Evolutionary conservation across 2,888 invertebrate species (phyloP).

Genomic region (Cordylochernes scorpioides): DNA sequence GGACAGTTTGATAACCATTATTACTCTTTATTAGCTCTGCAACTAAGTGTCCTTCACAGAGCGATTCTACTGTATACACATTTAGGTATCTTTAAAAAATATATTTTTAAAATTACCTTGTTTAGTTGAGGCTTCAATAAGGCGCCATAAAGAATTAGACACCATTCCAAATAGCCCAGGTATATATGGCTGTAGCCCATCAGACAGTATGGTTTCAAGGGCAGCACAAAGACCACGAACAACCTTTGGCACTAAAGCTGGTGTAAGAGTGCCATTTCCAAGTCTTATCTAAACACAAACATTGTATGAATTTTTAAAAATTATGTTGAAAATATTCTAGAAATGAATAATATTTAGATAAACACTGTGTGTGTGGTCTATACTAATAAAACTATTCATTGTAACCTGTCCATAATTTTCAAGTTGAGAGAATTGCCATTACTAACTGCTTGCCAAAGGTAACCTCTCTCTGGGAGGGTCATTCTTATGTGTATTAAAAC

Average conservation of each 20-base stretch:
- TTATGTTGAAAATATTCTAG: no score
- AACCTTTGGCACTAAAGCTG: slow-evolving; percentile 37
- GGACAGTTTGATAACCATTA: not conserved
- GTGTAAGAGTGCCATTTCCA: no score
- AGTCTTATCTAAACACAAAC: no score
- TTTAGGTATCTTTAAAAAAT: not conserved
- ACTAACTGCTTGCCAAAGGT: not conserved
- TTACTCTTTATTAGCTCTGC: no score
- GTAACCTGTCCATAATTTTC: not conserved
- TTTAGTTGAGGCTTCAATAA: slow-evolving; percentile 60
- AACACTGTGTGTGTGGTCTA: not conserved
- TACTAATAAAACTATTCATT: not conserved
- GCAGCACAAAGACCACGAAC: slow-evolving; percentile 52
- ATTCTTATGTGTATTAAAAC: no score
- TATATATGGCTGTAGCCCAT: slow-evolving; percentile 50
- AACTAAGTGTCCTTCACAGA: no score
- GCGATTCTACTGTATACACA: no score
- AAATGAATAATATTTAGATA: no score
- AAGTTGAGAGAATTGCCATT: not conserved
- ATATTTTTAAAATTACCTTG: slow-evolving; percentile 28
- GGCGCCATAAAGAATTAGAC: slow-evolving; percentile 63
- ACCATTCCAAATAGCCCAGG: slow-evolving; percentile 62
- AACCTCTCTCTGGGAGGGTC: not conserved
- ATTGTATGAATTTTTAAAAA: no score
- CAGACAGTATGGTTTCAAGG: slow-evolving; percentile 50